phyloP scores from a whole-genome alignment of 2,888 invertebrate species.

The Xestia sexstrigata region DNA sequence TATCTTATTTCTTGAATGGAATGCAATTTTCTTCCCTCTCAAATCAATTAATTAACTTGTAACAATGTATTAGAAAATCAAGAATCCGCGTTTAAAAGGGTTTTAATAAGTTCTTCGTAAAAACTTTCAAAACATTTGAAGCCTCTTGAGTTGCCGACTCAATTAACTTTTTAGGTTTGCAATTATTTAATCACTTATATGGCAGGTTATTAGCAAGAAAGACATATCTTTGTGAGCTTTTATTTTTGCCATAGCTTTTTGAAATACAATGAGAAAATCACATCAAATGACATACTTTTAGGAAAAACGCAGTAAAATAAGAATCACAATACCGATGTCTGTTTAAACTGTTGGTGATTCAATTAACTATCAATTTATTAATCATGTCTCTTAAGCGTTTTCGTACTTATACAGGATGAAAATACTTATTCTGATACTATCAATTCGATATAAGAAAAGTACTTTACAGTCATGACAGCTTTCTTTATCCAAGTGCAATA shows the following conservation, averaged over 20 bases:
- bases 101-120: constrained; percentile 45
- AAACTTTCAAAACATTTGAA: constrained; percentile 34
- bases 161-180: constrained; percentile 51
- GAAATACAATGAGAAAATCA: neutral
- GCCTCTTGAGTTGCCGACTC: constrained; percentile 41
- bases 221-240: neutral
- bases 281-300: neutral
- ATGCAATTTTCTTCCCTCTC: constrained; percentile 11
- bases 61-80: constrained; percentile 51
- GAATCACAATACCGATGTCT: neutral
- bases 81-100: constrained; percentile 11
- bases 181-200: constrained; percentile 39
- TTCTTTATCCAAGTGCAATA: constrained; percentile 9
- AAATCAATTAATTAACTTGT: constrained; percentile 23
- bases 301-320: neutral
- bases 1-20: constrained; percentile 30
- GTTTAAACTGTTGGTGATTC: neutral
- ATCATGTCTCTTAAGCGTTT: neutral
- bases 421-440: constrained; percentile 19
- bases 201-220: constrained; percentile 23
- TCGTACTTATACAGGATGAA: neutral
- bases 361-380: neutral
- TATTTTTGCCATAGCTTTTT: neutral
- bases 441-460: neutral
- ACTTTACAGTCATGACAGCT: neutral